Conservation (phyloP, 2,797 vertebrate genomes). For the Tympanoctomys barrerae region DNA sequence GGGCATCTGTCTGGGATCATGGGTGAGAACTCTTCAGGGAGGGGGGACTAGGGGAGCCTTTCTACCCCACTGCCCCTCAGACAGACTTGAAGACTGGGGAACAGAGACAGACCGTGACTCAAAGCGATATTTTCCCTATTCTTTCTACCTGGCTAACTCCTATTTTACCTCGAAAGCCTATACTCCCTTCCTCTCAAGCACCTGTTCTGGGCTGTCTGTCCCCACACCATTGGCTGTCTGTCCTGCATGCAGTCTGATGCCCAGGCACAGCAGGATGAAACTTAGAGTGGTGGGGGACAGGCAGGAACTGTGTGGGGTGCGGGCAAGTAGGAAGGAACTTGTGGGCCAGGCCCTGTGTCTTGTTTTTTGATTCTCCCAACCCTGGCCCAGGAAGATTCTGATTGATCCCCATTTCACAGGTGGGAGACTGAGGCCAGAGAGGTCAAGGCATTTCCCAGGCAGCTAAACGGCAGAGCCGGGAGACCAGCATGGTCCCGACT, state of each 20-base stretch:
- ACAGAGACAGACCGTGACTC: neutral
- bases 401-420: neutral
- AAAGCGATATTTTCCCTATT: neutral
- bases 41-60: neutral
- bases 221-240: neutral
- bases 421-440: constrained; percentile 76
- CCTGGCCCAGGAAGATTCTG: neutral
- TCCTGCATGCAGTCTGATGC: neutral
- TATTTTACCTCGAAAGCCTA: neutral
- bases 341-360: neutral
- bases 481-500: neutral
- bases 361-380: neutral
- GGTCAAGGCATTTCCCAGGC: constrained; percentile 55
- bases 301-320: rapidly evolving
- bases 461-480: neutral
- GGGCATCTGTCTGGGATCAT: neutral
- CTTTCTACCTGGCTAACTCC: neutral
- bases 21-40: neutral
- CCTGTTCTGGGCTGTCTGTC: neutral
- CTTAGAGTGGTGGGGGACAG: neutral
- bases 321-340: neutral
- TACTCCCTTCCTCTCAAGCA: neutral
- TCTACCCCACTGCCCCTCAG: neutral
- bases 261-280: neutral
- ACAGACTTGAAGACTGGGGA: neutral